phyloP scores from a whole-genome alignment of 35 echinoderm and acorn worm genomes.

The Ptychodera flava region DNA sequence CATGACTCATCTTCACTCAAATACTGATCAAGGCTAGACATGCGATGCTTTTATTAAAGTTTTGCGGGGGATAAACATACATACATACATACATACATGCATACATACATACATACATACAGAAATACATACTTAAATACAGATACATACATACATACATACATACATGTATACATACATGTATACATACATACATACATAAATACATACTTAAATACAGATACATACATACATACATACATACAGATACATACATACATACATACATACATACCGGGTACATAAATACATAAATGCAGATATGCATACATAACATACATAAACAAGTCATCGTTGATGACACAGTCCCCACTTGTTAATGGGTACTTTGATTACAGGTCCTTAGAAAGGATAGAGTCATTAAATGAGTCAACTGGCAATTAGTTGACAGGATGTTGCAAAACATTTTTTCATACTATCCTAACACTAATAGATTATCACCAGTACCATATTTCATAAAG shows the following conservation, averaged over 20 bases:
- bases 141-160: background rate
- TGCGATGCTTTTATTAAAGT: too few relatives aligned
- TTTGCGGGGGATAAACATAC: background rate
- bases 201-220: background rate
- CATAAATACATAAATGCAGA: background rate
- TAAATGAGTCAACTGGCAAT: too few relatives aligned
- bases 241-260: background rate
- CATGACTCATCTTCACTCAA: too few relatives aligned
- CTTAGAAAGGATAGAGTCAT: too few relatives aligned
- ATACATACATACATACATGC: background rate
- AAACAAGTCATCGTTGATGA: too few relatives aligned
- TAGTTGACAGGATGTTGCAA: too few relatives aligned
- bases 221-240: background rate
- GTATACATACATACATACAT: background rate
- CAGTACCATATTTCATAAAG: too few relatives aligned
- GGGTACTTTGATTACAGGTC: too few relatives aligned
- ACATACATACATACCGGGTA: background rate
- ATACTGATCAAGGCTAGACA: too few relatives aligned
- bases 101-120: constrained; percentile 2
- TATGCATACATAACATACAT: background rate
- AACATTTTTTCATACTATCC: too few relatives aligned
- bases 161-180: background rate
- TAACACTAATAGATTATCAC: too few relatives aligned
- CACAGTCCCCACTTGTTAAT: too few relatives aligned
- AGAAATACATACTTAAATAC: background rate